A percentile compares a stretch with the other conserved stretches of the same genome.
These are phyloP conservation scores for Nanger granti DNA, from an alignment of 2,113 vertebrate species.

Conservation along the genomic window DNA sequence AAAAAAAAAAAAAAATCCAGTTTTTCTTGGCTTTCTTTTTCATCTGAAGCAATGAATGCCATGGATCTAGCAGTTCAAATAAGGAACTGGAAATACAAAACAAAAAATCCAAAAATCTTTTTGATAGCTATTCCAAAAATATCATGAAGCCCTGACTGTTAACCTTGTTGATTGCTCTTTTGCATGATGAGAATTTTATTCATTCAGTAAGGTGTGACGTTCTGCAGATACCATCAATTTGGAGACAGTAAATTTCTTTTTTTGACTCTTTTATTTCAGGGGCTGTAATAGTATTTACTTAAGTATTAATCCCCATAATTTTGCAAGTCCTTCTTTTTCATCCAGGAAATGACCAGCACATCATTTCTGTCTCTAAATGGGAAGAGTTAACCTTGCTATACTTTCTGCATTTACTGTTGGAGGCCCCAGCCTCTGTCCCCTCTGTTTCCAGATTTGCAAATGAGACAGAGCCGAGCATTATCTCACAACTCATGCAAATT, in stretches of 20 bases:
- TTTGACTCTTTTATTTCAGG: not conserved
- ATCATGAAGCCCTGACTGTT: not conserved
- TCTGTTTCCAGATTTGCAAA: slow-evolving; percentile 62
- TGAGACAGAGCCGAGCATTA: slow-evolving; percentile 51
- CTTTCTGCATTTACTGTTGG: slow-evolving; percentile 39
- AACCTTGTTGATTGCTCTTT: not conserved
- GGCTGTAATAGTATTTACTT: not conserved
- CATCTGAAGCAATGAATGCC: not conserved
- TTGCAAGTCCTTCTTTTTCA: not conserved
- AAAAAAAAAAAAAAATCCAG: not conserved
- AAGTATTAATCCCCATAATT: not conserved
- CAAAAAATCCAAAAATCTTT: not conserved
- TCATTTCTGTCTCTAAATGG: slow-evolving; percentile 34
- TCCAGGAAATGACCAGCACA: not conserved
- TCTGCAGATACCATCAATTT: not conserved
- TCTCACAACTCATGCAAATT: slow-evolving; percentile 72
- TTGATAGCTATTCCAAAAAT: slow-evolving; percentile 5
- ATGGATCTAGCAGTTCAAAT: not conserved
- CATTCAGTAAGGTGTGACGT: not conserved
- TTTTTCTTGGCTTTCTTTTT: not conserved
- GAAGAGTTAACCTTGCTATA: slow-evolving; percentile 29
- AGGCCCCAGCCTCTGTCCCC: not conserved
- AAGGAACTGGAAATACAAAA: not conserved
- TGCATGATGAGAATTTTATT: not conserved
- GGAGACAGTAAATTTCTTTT: not conserved